phyloP scores from a whole-genome alignment of 2,797 vertebrate genomes.

The Bufotes viridis region DNA sequence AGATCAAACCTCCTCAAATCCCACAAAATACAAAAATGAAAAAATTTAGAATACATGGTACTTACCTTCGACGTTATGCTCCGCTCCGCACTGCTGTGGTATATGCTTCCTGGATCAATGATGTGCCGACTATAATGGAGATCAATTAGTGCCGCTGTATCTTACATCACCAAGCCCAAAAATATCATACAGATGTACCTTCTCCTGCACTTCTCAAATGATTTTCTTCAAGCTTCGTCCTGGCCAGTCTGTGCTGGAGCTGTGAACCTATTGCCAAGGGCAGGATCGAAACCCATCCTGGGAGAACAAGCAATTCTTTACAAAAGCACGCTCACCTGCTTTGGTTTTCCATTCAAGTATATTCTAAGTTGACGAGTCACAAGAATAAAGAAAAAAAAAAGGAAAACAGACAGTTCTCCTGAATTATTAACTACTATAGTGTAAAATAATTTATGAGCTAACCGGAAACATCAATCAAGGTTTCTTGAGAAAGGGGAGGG shows the following conservation, averaged over 20 bases:
- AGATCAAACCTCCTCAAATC: too few species aligned
- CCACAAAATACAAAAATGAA: too few species aligned
- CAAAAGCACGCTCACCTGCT: neutral
- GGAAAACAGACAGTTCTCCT: neutral
- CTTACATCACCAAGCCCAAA: too few species aligned
- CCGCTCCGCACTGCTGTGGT: too few species aligned
- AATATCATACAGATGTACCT: neutral
- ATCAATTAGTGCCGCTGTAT: too few species aligned
- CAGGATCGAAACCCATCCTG: neutral
- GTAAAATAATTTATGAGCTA: conserved; percentile 40
- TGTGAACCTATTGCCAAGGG: too few species aligned
- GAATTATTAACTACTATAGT: conserved; percentile 23
- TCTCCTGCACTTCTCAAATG: neutral
- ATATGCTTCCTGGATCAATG: too few species aligned
- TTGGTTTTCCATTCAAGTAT: neutral
- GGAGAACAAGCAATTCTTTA: neutral
- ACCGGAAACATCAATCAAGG: conserved; percentile 23
- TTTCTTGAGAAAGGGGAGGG: neutral
- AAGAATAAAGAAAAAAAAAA: neutral
- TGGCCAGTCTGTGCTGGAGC: neutral
- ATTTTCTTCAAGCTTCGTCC: neutral
- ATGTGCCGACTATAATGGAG: too few species aligned
- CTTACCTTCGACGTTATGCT: too few species aligned
- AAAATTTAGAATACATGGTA: too few species aligned
- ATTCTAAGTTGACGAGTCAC: neutral